A percentile compares a stretch with the other conserved stretches of the same genome.
phyloP scores from a whole-genome alignment of 2,113 vertebrate genomes.

The Ailuropoda melanoleuca region DNA sequence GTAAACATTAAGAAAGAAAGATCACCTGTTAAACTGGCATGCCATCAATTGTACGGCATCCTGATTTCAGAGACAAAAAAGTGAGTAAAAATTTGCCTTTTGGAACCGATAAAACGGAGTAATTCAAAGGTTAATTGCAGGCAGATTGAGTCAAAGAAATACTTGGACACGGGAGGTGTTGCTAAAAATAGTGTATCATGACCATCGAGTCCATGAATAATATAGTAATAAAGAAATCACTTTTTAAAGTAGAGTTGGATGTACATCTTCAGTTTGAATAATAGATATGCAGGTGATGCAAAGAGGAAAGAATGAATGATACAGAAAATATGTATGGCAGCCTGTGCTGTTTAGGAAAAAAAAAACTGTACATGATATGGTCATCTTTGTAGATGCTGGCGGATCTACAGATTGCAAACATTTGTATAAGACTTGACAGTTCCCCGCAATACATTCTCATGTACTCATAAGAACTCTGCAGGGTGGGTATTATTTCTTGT shows the following conservation, averaged over 20 bases:
- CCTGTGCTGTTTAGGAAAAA: not conserved
- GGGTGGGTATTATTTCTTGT: not conserved
- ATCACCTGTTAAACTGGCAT: not conserved
- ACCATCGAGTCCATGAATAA: not conserved
- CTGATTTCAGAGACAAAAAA: conserved; percentile 13
- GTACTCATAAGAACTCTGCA: not conserved
- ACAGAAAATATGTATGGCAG: not conserved
- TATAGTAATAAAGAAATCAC: not conserved
- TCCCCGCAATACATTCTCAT: not conserved
- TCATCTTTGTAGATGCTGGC: not conserved
- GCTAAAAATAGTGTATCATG: not conserved
- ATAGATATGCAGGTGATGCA: not conserved
- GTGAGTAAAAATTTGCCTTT: conserved; percentile 2
- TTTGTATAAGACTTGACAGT: not conserved
- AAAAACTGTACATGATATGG: not conserved
- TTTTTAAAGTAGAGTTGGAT: not conserved
- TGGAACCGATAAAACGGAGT: not conserved
- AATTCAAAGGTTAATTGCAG: conserved; percentile 23
- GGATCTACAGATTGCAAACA: not conserved
- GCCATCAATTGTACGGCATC: not conserved
- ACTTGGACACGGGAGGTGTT: not conserved
- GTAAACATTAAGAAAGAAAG: not conserved
- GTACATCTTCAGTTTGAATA: not conserved
- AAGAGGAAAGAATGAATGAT: not conserved
- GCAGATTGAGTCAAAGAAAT: conserved; percentile 32